A percentile compares a stretch with the other conserved stretches of the same genome.
These are phyloP conservation scores for Xyrichtys novacula DNA, from an alignment of 2,797 vertebrate genomes.

Conservation along the genomic window DNA sequence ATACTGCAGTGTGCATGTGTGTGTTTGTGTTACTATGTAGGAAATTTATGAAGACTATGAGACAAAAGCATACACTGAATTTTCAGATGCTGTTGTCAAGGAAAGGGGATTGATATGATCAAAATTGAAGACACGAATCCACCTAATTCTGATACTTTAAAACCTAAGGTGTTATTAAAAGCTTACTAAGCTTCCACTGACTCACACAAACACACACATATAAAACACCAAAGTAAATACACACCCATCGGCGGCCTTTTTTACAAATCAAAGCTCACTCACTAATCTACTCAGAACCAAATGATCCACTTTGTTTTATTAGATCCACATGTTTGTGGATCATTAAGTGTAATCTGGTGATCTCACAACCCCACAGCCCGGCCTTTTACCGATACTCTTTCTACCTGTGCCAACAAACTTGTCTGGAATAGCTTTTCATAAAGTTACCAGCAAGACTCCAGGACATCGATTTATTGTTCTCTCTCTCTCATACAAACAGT, in stretches of 20 bases:
- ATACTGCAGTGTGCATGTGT: neutral
- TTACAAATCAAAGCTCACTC: conserved; percentile 24
- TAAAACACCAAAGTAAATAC: neutral
- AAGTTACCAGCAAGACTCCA: conserved; percentile 8
- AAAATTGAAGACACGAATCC: too few species aligned
- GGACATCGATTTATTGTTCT: neutral
- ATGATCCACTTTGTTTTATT: conserved; percentile 47
- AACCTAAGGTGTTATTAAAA: neutral
- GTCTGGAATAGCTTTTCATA: conserved; percentile 13
- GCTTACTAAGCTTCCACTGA: neutral
- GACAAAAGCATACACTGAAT: too few species aligned
- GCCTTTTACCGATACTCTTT: conserved; percentile 5
- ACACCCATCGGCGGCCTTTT: conserved; percentile 13
- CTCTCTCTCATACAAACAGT: neutral
- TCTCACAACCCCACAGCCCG: conserved; percentile 38
- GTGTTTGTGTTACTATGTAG: too few species aligned
- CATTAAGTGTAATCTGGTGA: conserved; percentile 61
- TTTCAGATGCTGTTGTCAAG: too few species aligned
- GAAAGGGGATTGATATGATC: too few species aligned
- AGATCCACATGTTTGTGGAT: conserved; percentile 53
- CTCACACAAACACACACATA: conserved; percentile 1
- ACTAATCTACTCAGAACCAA: conserved; percentile 37
- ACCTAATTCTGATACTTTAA: neutral
- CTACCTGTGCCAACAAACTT: conserved; percentile 25
- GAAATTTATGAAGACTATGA: too few species aligned